Percentiles rank a stretch among this genome's conserved stretches.
Evolutionary conservation across 2,113 vertebrate species (phyloP).

Genomic region (Capra hircus): DNA sequence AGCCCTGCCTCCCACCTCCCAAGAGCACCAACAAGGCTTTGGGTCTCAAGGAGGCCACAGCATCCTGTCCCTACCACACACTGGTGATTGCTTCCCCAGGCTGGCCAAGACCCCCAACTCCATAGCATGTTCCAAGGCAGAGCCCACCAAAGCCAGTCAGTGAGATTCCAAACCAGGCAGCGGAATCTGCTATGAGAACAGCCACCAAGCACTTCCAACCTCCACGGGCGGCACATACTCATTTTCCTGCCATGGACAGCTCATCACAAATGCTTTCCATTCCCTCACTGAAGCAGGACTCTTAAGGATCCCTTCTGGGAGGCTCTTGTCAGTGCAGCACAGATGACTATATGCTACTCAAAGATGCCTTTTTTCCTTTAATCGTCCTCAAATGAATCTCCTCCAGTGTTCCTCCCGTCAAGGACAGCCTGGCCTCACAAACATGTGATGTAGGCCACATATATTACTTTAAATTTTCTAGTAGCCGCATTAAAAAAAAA

Average conservation of each 20-base stretch:
- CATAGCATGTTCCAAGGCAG: background rate
- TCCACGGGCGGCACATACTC: rapidly evolving
- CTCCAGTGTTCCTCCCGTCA: background rate
- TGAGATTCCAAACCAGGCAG: background rate
- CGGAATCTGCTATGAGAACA: background rate
- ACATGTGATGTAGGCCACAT: background rate
- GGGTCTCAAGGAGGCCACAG: background rate
- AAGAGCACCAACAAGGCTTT: background rate
- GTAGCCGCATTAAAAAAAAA: background rate
- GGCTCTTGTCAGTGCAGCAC: background rate
- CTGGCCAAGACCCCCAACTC: background rate
- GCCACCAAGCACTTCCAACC: background rate
- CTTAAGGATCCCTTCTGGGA: background rate
- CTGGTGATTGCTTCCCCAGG: rapidly evolving
- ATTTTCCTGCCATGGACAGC: background rate
- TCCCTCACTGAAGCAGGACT: background rate
- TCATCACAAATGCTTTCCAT: background rate
- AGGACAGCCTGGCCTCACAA: background rate
- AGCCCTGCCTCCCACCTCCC: too few relatives aligned
- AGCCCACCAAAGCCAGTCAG: background rate
- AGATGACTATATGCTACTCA: background rate
- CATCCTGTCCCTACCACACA: rapidly evolving
- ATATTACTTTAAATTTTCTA: background rate
- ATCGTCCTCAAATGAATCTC: background rate
- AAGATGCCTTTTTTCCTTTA: background rate